These are phyloP conservation scores for human DNA, from an alignment of 2,113 vertebrate genomes.

Conservation along the genomic window GRCh38 chr5:66180001-66180500, in stretches of 20 bases:
- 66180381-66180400: conserved; percentile 86
- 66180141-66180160: conserved; percentile 52
- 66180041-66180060: conserved; percentile 80
- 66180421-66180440: conserved; percentile 64
- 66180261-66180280: conserved; percentile 63
- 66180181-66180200: conserved; percentile 42
- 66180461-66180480: conserved; percentile 73
- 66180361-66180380: conserved; percentile 83
- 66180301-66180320: conserved; percentile 51
- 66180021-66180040: conserved; percentile 70
- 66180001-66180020: conserved; percentile 72
- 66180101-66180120: conserved; percentile 41
- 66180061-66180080: conserved; percentile 77
- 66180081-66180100: conserved; percentile 64
- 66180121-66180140: conserved; percentile 53
- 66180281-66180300: conserved; percentile 62
- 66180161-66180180: conserved; percentile 63
- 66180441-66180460: conserved; percentile 77
- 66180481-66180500: conserved; percentile 47
- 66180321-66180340: conserved; percentile 69
- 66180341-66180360: conserved; percentile 80
- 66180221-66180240: conserved; percentile 60
- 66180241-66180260: conserved; percentile 60
- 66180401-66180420: conserved; percentile 74
- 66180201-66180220: conserved; percentile 57